Base-by-base conservation (phyloP, 1,140 invertebrate genomes). In the Heliconius hewitsoni region DNA sequence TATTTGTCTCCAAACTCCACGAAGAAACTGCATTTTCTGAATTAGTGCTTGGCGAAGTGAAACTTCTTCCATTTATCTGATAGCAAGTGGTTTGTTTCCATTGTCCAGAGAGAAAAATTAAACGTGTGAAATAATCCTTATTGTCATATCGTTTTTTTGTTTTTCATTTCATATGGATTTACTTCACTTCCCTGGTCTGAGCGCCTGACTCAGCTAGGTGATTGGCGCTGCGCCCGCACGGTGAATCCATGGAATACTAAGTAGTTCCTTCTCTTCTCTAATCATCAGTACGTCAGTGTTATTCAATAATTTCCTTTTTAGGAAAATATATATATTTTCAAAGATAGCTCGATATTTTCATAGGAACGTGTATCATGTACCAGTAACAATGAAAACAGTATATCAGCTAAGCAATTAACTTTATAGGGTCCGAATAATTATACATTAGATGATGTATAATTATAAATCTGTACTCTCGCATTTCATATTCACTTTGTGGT, bases 1-100 rank as follows among this genome's bases (percentile, higher is more conserved):
- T 57, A 88, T 73, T 77, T 81, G 88, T 73, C 72, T 85, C 90
- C 90, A 92, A 42, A 86, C 8, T 50, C 79, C 79, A 60, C 80
- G 78, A 30, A 88, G 27, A 66, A 86, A 50, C 27, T 77, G 79
- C 89, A 91, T 89, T 71, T 75, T 81, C 71, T n/a, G 18, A 74
- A 30, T 23, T 11, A 66, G 13, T 30, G 60, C 3, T 66, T 30
- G 27, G 9, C 27, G 60, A 66, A 6, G 60, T 23, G 9, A 27
- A 71, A 37, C 4, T 42, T 70, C 27, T 72, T n/a, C 42, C 50
- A 72, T 77, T 77, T 77, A 77, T 77, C 19, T 55, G 27, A 23
- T 52, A 77, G 6, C 76, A 37, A 23, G 30, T 55, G 27, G 11
- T 72, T 71, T 71, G 75, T 77, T 77, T 77, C 70, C 76, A 77